Conservation (phyloP, 1,140 invertebrate species). For the Lasioglossum baleicum region DNA sequence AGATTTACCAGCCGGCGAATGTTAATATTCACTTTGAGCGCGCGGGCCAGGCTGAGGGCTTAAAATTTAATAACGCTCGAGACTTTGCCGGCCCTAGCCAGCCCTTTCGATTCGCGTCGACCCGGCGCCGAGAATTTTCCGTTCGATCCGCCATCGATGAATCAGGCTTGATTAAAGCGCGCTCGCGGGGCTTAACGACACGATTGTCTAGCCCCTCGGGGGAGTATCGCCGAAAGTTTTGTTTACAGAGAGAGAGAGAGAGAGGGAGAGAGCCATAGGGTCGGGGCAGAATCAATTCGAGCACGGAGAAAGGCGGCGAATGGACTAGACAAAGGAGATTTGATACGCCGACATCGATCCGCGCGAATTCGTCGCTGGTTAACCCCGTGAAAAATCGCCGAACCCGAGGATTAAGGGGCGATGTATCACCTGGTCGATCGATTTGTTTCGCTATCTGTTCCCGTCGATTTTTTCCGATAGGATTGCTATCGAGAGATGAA, state of each 20-base stretch:
- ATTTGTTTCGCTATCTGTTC: constrained; percentile 37
- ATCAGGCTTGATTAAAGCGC: constrained; percentile 7
- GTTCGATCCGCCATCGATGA: background rate
- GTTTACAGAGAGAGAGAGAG: background rate
- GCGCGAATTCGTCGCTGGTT: background rate
- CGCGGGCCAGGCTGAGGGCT: background rate
- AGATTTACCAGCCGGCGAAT: constrained; percentile 13
- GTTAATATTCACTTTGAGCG: constrained; percentile 23
- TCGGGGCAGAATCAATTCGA: background rate
- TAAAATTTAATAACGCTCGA: constrained; percentile 34
- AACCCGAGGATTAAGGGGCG: constrained; percentile 19
- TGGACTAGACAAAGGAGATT: background rate
- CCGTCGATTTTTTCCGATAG: background rate
- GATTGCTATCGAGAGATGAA: constrained; percentile 10
- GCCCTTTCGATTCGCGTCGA: too few species aligned
- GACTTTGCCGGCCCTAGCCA: background rate
- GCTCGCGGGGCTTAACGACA: background rate
- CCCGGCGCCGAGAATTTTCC: background rate
- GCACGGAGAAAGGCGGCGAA: background rate
- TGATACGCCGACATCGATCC: background rate
- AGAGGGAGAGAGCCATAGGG: background rate
- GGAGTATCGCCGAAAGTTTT: background rate
- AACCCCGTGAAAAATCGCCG: constrained; percentile 28
- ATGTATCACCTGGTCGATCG: constrained; percentile 21
- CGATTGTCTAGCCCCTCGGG: background rate